Percentiles rank a stretch among this genome's conserved stretches.
Evolutionary conservation across 2,797 vertebrate species (phyloP).

Genomic region (Pangasius mekongensis): DNA sequence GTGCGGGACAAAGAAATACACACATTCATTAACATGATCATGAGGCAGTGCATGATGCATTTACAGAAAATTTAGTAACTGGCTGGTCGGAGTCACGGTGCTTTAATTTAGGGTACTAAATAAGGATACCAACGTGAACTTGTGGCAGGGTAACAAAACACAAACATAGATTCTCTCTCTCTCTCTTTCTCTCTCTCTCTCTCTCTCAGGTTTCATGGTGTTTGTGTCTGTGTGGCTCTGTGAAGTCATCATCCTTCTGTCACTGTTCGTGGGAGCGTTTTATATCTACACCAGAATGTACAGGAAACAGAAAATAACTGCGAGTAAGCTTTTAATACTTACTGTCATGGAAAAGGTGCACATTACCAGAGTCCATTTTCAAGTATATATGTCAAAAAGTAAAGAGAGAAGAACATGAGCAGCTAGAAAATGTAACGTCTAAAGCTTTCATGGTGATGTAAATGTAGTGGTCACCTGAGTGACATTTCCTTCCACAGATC

Average conservation of each 20-base stretch:
- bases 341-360: not conserved
- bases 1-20: too few relatives aligned
- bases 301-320: not conserved
- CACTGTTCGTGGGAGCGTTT: not conserved
- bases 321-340: not conserved
- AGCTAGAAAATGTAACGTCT: not conserved
- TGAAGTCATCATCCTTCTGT: constrained; percentile 19
- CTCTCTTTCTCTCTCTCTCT: not conserved
- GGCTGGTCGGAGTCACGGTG: too few relatives aligned
- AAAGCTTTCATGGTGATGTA: not conserved
- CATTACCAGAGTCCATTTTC: not conserved
- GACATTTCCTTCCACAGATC: not conserved
- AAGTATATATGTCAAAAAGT: not conserved
- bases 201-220: not conserved
- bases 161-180: too few relatives aligned
- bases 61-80: too few relatives aligned
- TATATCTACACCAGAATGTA: constrained; percentile 16
- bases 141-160: too few relatives aligned
- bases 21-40: too few relatives aligned
- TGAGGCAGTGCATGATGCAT: too few relatives aligned
- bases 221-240: constrained; percentile 21
- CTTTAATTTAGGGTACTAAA: too few relatives aligned
- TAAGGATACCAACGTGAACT: not conserved
- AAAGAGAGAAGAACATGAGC: not conserved
- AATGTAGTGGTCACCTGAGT: not conserved